Base-by-base conservation (phyloP, 1,140 invertebrate genomes). In the Papilio machaon region DNA sequence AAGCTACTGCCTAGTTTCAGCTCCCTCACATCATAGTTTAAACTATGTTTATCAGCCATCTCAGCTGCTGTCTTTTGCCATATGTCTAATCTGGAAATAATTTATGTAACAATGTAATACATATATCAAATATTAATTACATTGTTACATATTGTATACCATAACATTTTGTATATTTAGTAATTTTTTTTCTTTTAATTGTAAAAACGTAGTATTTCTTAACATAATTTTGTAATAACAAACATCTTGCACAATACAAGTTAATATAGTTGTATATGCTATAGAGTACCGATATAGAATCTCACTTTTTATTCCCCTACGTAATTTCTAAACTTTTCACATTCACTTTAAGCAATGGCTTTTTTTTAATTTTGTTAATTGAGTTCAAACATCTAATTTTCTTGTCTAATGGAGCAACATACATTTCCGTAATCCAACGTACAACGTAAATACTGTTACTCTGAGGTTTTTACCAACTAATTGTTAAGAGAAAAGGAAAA, bases 1-100 rank as follows among this genome's bases (percentile, higher is more conserved):
- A 98, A 98, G 88, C 97, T 98, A 79, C 97, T 95, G 35, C 98
- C 98, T 76, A 98, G 95, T 93, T 98, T 98, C 46, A 98, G 95
- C 95, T 98, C 97, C 82, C 97, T 96, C 75, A 97, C 96, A 84
- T 92, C 89, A 88, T 96, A 96, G 73, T 97, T 97, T 79, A 98
- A 94, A 87, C 97, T 96, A 81, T 97, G 95, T 95, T 96, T 97
- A 86, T 97, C 97, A 83, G 97, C 96, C 96, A 97, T 97, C 75
- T 92, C 92, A 78, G 11, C 80, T 73, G n/a, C 67, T 82, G 75
- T 86, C 86, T 38, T 60, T 79, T 88, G 90, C 91, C 91, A 93
- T 94, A 91, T 85, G 88, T 87, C 49, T 85, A 60, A 35, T 67
- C 85, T 89, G 81, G 35, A 85, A 83, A 9, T 70, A 5, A 15